Evolutionary conservation across 2,113 vertebrate genomes (phyloP).

Genomic region (Oreochromis spilurus): DNA sequence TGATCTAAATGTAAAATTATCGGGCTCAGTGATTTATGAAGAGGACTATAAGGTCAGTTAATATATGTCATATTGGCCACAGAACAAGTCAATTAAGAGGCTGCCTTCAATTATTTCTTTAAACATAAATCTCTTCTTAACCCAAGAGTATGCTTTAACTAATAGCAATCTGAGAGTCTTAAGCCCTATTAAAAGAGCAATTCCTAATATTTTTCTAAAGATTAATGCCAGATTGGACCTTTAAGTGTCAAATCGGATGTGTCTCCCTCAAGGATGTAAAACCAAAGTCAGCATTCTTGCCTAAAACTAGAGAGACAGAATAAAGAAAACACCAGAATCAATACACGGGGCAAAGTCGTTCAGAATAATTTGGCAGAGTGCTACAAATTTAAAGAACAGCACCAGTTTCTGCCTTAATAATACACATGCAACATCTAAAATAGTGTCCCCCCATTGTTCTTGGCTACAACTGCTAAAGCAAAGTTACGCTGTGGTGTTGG

Average conservation of each 20-base stretch:
- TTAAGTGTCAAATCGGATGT: neutral
- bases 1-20: conserved; percentile 69
- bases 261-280: neutral
- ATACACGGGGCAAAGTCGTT: neutral
- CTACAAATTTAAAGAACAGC: neutral
- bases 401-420: neutral
- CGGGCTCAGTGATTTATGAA: conserved; percentile 72
- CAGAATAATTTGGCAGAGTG: neutral
- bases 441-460: neutral
- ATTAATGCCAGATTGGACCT: conserved; percentile 39
- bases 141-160: conserved; percentile 47
- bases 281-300: neutral
- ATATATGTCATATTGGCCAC: conserved; percentile 67
- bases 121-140: conserved; percentile 68
- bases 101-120: conserved; percentile 68
- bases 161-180: conserved; percentile 53
- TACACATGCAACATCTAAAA: neutral
- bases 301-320: neutral
- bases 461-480: neutral
- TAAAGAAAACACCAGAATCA: neutral
- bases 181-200: conserved; percentile 47
- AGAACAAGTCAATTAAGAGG: conserved; percentile 66
- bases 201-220: conserved; percentile 21
- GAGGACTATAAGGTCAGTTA: conserved; percentile 71
- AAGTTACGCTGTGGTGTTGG: neutral